Conservation (phyloP, 2,888 invertebrate genomes). For the Elmis aenea region DNA sequence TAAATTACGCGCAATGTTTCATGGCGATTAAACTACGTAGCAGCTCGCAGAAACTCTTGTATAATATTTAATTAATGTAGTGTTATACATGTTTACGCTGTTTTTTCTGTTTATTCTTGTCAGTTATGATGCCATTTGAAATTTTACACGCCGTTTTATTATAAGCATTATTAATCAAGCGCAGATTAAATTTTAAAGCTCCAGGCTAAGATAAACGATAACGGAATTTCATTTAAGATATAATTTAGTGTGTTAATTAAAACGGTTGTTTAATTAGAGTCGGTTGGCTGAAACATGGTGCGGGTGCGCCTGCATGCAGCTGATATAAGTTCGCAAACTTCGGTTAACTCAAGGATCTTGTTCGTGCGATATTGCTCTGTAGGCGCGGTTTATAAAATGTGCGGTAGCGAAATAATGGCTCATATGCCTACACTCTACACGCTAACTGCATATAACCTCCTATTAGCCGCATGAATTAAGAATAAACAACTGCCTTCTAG, state of each 20-base stretch:
- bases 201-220: conserved; percentile 40
- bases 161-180: conserved; percentile 20
- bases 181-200: conserved; percentile 17
- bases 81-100: too few species aligned
- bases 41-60: too few species aligned
- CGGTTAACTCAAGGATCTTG: conserved; percentile 38
- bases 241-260: conserved; percentile 51
- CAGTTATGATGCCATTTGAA: too few species aligned
- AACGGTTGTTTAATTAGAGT: conserved; percentile 51
- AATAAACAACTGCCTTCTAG: too few species aligned
- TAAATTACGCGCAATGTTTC: too few species aligned
- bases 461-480: too few species aligned
- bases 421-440: conserved; percentile 20
- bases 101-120: too few species aligned
- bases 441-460: neutral
- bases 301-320: conserved; percentile 41
- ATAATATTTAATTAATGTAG: too few species aligned
- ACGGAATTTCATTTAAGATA: conserved; percentile 48
- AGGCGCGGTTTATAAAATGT: conserved; percentile 33
- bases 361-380: conserved; percentile 31
- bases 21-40: too few species aligned
- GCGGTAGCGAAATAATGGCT: conserved; percentile 27
- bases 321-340: conserved; percentile 45
- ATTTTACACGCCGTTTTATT: too few species aligned
- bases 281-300: conserved; percentile 43